A percentile compares a stretch with the other conserved stretches of the same genome.
These are phyloP conservation scores for Aplocera efformata DNA, from an alignment of 2,888 invertebrate genomes.

Conservation along the genomic window DNA sequence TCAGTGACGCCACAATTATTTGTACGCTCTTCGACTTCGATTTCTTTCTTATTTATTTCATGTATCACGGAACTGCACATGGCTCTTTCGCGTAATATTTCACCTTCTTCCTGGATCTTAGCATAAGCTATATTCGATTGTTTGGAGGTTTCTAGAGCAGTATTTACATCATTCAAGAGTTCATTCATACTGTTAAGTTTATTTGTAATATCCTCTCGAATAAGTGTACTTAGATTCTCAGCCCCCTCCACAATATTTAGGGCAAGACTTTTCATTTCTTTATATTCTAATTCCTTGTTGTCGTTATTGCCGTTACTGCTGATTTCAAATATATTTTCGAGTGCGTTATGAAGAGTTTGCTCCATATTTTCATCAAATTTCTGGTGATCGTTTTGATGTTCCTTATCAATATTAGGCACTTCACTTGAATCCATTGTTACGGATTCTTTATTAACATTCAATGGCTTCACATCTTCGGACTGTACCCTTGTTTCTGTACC, in stretches of 20 bases:
- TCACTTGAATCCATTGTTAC: background rate
- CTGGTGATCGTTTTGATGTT: conserved; percentile 19
- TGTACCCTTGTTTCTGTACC: conserved; percentile 4
- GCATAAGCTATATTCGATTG: conserved; percentile 63
- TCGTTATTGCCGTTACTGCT: conserved; percentile 44
- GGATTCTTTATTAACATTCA: background rate
- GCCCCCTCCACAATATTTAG: conserved; percentile 68
- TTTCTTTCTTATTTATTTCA: no score
- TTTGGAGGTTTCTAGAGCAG: conserved; percentile 64
- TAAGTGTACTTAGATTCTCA: conserved; percentile 66
- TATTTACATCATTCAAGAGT: conserved; percentile 67
- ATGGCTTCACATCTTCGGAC: conserved; percentile 3
- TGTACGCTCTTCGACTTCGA: background rate
- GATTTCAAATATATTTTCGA: conserved; percentile 54
- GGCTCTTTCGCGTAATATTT: conserved; percentile 31
- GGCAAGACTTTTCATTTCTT: conserved; percentile 65
- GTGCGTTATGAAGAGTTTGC: conserved; percentile 49
- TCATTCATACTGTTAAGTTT: conserved; percentile 74
- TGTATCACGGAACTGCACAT: no score
- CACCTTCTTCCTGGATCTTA: conserved; percentile 55
- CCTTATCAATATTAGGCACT: conserved; percentile 2
- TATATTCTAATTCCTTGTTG: conserved; percentile 58
- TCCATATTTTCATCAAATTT: conserved; percentile 55
- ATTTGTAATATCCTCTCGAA: conserved; percentile 70
- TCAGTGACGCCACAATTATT: conserved; percentile 38